phyloP scores from a whole-genome alignment of 2,113 vertebrate species.

The Aptenodytes patagonicus region DNA sequence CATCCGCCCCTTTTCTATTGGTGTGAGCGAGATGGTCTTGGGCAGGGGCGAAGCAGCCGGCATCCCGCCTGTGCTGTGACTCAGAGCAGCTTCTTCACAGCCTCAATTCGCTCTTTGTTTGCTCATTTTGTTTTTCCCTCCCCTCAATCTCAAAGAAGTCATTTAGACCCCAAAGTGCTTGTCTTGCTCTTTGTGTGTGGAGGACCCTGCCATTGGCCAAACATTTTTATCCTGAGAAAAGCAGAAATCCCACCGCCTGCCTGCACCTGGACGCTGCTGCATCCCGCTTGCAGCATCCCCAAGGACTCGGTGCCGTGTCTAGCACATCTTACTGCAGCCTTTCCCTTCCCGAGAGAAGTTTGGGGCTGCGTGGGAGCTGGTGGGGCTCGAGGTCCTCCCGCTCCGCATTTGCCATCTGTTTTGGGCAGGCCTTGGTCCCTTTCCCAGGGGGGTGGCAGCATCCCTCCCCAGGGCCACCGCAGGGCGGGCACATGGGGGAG shows the following conservation, averaged over 20 bases:
- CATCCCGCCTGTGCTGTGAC: background rate
- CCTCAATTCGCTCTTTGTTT: background rate
- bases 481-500: background rate
- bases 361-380: background rate
- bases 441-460: background rate
- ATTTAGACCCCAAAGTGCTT: background rate
- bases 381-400: background rate
- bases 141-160: background rate
- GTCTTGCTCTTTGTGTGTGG: background rate
- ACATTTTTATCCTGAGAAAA: background rate
- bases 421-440: background rate
- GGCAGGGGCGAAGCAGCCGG: fast-evolving
- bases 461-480: background rate
- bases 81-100: background rate
- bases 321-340: background rate
- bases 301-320: fast-evolving
- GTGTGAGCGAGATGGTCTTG: fast-evolving
- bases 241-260: background rate
- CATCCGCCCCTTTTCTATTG: background rate
- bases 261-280: background rate
- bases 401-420: background rate
- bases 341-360: background rate
- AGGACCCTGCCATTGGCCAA: fast-evolving
- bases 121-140: background rate
- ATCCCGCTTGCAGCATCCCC: background rate